Base-by-base conservation (phyloP, 2,113 vertebrate species). In the Syrmaticus mikado region DNA sequence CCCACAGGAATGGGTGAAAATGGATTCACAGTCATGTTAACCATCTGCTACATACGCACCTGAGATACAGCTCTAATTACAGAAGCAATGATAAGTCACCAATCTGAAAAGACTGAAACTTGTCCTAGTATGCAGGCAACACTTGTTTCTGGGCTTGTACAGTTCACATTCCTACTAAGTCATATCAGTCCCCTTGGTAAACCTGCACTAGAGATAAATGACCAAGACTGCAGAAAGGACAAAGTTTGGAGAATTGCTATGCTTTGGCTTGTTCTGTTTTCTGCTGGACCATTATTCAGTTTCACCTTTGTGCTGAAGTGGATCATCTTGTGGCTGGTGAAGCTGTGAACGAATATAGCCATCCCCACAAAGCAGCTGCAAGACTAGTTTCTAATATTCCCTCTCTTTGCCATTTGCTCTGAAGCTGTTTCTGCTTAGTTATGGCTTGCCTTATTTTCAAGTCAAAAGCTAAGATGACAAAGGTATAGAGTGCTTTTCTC, bases 351-450 rank as follows among this genome's bases (percentile, higher is more conserved):
- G 4, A 83, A 83, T 1, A 2, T 1, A 32, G 83, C 3, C 50
- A 71, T 74, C 77, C 71, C 55, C 55, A 67, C 38, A 77, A 71
- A 74, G 61, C 77, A 74, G 73, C 80, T 81, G 61, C 11, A 24
- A 71, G 50, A 36, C 48, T 45, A 41, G 45, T 46, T 78, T 65
- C 73, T 77, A 70, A 60, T 77, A 88, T 32, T 86, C 50, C 32
- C 45, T 2, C 1, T 17, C 38, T 90, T 70, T 64, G 36, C 50
- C 45, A 55, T 48, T 67, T 78, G 48, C 41, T 73, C 65, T 41
- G 34, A 89, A 89, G 74, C 89, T 94, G 89, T 87, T 95, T 96
- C 74, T 84, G 74, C 93, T 95, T 95, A 93, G 91, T 90, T 91
- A 95, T 92, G 89, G 70, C 84, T 89, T 84, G 65, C 91, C 74